Evolutionary conservation across 1,140 invertebrate genomes (phyloP).

Genomic region (Zaprionus inermis): DNA sequence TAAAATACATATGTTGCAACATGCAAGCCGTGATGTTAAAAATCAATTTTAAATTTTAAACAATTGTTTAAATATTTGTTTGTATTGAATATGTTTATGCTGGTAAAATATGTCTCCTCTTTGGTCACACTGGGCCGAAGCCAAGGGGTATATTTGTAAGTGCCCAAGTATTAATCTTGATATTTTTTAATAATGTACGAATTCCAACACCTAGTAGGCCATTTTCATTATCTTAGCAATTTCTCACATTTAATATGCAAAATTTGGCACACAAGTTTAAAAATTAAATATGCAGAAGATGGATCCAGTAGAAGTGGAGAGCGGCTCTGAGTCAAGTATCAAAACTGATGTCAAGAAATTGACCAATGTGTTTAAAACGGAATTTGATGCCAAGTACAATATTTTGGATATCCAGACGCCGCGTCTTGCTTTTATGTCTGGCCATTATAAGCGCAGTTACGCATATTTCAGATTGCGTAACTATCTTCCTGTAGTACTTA

Average conservation of each 20-base stretch:
- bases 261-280: background rate
- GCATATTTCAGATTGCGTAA: conserved; percentile 94
- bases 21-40: too few species aligned
- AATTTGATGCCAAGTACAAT: conserved; percentile 79
- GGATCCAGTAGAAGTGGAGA: conserved; percentile 19
- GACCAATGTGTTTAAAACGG: conserved; percentile 48
- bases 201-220: conserved; percentile 24
- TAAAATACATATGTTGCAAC: too few species aligned
- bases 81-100: background rate
- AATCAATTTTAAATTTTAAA: too few species aligned
- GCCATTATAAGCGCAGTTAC: conserved; percentile 88
- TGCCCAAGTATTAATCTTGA: conserved; percentile 16
- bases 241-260: conserved; percentile 21
- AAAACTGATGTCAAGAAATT: conserved; percentile 9
- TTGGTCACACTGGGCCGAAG: conserved; percentile 23
- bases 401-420: conserved; percentile 73
- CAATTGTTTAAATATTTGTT: too few species aligned
- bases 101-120: background rate
- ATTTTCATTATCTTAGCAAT: background rate
- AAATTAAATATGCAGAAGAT: conserved; percentile 18
- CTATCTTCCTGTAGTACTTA: conserved; percentile 94
- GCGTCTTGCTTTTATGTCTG: conserved; percentile 61
- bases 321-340: background rate
- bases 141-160: conserved; percentile 2
- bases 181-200: conserved; percentile 1